Percentiles rank a stretch among this genome's conserved stretches.
phyloP scores from a whole-genome alignment of 2,888 invertebrate genomes.

The Onchidella celtica region DNA sequence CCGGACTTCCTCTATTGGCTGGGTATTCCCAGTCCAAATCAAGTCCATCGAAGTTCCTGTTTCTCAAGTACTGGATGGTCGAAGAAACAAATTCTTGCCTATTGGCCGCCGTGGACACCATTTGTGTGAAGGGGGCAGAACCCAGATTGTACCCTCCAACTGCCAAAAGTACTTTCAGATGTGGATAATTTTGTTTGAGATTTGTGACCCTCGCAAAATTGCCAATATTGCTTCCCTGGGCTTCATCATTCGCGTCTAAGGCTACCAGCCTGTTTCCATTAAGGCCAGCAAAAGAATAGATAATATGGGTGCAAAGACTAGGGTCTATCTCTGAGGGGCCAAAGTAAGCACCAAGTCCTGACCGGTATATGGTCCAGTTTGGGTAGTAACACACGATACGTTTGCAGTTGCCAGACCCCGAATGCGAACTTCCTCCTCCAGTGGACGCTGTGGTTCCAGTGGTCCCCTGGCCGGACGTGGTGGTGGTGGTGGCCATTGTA shows the following conservation, averaged over 20 bases:
- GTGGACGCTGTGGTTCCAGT: no score
- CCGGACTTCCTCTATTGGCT: background rate
- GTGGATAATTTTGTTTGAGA: background rate
- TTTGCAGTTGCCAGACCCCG: constrained; percentile 87
- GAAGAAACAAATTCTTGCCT: constrained; percentile 16
- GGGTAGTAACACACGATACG: constrained; percentile 91
- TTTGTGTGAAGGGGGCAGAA: background rate
- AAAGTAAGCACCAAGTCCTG: constrained; percentile 91
- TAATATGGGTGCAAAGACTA: constrained; percentile 96
- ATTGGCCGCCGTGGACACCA: background rate
- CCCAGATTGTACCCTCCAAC: constrained; percentile 17
- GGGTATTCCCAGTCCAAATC: constrained; percentile 41
- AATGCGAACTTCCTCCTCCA: no score
- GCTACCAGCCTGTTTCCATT: constrained; percentile 96
- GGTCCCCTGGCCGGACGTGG: no score
- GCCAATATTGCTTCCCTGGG: background rate
- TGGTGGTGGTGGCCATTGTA: no score
- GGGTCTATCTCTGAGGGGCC: constrained; percentile 96
- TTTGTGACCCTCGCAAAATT: constrained; percentile 29
- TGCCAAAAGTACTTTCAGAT: constrained; percentile 16
- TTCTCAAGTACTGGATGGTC: constrained; percentile 8
- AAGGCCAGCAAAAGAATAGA: constrained; percentile 98
- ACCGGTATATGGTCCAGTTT: constrained; percentile 98
- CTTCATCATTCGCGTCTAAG: constrained; percentile 96
- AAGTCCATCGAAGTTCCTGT: constrained; percentile 31